phyloP scores from a whole-genome alignment of 2,113 vertebrate species.

The Ornithorhynchus anatinus region DNA sequence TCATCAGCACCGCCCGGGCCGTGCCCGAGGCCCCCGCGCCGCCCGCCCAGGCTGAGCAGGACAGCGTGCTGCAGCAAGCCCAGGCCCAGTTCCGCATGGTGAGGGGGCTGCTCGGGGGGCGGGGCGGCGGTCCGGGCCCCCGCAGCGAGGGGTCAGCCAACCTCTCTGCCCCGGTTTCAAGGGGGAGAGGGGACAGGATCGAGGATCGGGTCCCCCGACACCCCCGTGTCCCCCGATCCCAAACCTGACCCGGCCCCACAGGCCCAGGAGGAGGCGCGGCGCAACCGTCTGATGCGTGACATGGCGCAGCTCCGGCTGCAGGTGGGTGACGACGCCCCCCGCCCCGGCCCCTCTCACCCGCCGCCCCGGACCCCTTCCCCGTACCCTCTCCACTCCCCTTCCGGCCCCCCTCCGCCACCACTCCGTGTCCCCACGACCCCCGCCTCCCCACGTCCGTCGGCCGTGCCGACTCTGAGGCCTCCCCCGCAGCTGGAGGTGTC shows the following conservation, averaged over 20 bases:
- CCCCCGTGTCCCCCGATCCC: too few relatives aligned
- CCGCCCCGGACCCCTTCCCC: neutral
- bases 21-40: constrained; percentile 88
- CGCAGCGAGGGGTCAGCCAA: neutral
- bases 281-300: constrained; percentile 94
- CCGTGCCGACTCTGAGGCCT: neutral
- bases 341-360: neutral
- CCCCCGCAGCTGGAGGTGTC: constrained; percentile 98
- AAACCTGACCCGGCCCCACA: too few relatives aligned
- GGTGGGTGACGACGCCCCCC: constrained; percentile 60
- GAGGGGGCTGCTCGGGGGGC: constrained; percentile 58
- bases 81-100: constrained; percentile 98
- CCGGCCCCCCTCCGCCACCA: neutral
- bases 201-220: too few relatives aligned
- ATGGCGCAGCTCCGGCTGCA: constrained; percentile 97
- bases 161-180: neutral
- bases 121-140: too few relatives aligned
- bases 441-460: neutral
- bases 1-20: constrained; percentile 88
- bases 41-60: constrained; percentile 90
- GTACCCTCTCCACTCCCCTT: fast-evolving
- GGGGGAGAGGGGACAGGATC: neutral
- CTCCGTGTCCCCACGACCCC: neutral
- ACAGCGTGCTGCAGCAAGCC: constrained; percentile 88
- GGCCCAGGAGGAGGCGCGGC: constrained; percentile 94